Evolutionary conservation across 2,113 vertebrate genomes (phyloP), one percentile per base, ranked within the genome.

Genomic region (Terrapene triunguis): DNA sequence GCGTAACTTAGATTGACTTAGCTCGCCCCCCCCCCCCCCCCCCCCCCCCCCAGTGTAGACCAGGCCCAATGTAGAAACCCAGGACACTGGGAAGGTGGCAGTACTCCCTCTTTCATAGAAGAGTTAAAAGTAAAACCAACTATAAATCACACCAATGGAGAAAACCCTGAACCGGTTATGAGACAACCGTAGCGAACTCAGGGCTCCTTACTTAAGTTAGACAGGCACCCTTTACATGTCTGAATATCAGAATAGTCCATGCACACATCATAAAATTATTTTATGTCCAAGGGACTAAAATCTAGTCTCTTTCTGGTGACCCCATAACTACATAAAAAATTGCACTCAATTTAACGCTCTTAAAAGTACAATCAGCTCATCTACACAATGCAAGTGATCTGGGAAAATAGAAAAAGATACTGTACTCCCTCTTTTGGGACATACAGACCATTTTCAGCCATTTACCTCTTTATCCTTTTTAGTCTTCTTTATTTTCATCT

Each of bases 401-500:
- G 19, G 50, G 16, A 82, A 82, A 44, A 42, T 27, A 57, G 8
- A 55, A 42, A 38, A 82, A 24, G 5, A 90, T 82, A 94, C 38
- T 11, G 38, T n/a, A 13, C 55, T 65, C 82, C 78, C 78, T 54
- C 47, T 48, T 42, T 22, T 83, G 38, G 24, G 16, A 80, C 78
- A 65, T 13, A 54, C 0, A 80, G 19, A 79, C 2, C 51, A 35
- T 47, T 92, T 76, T 59, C 81, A 93, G 90, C 8, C 92, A 53
- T 96, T 98, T 98, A 99, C 99, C 98, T 99, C 98, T 97, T 99
- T 99, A 97, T 99, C 99, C 93, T 99, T 98, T 97, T 99, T 99
- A 85, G 99, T 99, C 96, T 99, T 99, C 97, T 99, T 99, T 92
- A 99, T 98, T 98, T 99, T 99, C 99, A 99, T 99, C 96, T 99